Percentiles rank a stretch among this genome's conserved stretches.
phyloP scores from a whole-genome alignment of 2,113 vertebrate species.

The Callorhinus ursinus region DNA sequence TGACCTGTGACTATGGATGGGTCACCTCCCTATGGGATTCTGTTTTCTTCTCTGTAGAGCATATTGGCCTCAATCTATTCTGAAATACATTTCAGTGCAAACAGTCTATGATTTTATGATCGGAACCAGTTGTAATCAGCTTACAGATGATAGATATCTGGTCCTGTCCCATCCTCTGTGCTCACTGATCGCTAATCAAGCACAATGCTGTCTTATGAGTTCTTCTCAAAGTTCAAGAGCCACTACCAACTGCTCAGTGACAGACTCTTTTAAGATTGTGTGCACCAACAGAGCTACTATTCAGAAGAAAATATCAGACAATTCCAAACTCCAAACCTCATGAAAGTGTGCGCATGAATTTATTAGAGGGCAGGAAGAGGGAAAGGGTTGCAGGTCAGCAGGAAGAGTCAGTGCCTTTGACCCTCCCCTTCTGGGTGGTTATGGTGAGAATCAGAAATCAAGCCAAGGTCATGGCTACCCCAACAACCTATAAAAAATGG shows the following conservation, averaged over 20 bases:
- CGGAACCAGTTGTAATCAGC: not conserved
- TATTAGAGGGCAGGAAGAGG: not conserved
- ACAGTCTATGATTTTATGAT: not conserved
- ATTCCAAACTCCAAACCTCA: not conserved
- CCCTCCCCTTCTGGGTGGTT: not conserved
- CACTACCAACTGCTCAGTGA: not conserved
- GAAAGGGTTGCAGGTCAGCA: not conserved
- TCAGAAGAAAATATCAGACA: not conserved
- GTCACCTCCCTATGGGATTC: not conserved
- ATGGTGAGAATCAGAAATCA: not conserved
- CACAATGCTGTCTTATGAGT: not conserved
- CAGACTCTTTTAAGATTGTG: not conserved
- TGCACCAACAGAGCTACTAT: not conserved
- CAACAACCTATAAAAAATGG: not conserved
- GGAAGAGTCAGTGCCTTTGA: not conserved
- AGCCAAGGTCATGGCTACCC: not conserved
- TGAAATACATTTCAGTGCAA: not conserved
- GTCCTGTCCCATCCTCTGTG: too few species aligned
- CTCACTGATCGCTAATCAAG: not conserved
- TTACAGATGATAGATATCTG: not conserved
- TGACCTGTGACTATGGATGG: not conserved
- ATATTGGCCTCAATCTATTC: not conserved
- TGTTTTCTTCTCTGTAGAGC: not conserved
- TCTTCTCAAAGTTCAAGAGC: not conserved
- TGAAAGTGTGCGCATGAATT: not conserved